Evolutionary conservation across 30 jellyfish, hydroid and myxozoan species (phyloP).

Genomic region (Hydra vulgaris): DNA sequence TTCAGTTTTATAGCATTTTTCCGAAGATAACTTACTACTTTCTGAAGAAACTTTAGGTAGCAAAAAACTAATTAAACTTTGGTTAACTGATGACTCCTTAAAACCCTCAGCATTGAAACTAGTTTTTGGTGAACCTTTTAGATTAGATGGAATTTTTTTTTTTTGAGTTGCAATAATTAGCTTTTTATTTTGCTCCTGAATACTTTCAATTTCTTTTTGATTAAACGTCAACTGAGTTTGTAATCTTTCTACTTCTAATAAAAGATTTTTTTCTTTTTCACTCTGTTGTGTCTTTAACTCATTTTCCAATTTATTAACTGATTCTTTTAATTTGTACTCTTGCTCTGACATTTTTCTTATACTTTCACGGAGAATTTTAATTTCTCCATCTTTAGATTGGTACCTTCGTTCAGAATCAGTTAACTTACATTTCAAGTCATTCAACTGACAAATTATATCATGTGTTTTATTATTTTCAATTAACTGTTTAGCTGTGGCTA

Average conservation of each 20-base stretch:
- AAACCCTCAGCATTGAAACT: constrained; percentile 2
- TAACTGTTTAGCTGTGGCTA: not conserved
- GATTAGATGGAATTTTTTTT: not conserved
- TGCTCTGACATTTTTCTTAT: constrained; percentile 46
- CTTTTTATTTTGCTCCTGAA: constrained; percentile 26
- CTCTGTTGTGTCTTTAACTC: constrained; percentile 32
- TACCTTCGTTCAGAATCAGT: constrained; percentile 30
- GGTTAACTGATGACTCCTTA: not conserved
- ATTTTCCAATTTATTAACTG: constrained; percentile 30
- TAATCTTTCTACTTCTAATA: constrained; percentile 54
- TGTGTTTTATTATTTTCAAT: not conserved
- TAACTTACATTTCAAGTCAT: constrained; percentile 28
- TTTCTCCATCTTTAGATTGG: constrained; percentile 74
- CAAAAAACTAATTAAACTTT: not conserved
- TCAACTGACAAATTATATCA: constrained; percentile 17
- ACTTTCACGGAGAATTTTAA: constrained; percentile 63
- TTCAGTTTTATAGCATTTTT: not conserved
- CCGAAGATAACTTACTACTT: not conserved
- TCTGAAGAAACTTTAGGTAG: not conserved
- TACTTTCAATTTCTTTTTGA: constrained; percentile 56
- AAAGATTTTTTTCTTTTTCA: constrained; percentile 42
- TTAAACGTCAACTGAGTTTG: constrained; percentile 77
- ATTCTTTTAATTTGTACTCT: constrained; percentile 15
- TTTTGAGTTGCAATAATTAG: not conserved
- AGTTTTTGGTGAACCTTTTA: not conserved